Base-by-base conservation (phyloP, 2,888 invertebrate species). In the Spisula subtruncata region DNA sequence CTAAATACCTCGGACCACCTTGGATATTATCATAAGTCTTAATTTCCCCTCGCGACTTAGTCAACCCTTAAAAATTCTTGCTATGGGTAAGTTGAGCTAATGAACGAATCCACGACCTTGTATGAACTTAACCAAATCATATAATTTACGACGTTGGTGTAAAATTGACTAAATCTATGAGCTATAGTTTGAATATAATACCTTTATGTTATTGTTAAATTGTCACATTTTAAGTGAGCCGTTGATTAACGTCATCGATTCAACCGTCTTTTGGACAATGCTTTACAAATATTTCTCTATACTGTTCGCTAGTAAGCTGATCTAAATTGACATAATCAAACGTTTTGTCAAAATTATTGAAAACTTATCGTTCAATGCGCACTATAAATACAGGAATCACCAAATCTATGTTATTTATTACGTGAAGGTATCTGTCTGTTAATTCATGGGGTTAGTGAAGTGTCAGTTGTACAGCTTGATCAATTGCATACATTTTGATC, bases 121-220 rank as follows among this genome's bases (percentile, higher is more conserved):
- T 18, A 32, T 82, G 87, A 87, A 87, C 87, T 81, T 82, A 75
- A 82, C 82, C 82, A 29, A 71, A 51, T 87, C 87, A 32, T 32
- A 87, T 82, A 82, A 87, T 81, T 87, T 87, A 82, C 82, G 82
- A 87, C 82, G 10, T 16, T 35, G 18, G 75, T 86, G 84, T 75
- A 32, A 35, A 84, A 84, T 84, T 75, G 75, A 60, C 75, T 84
- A 51, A 84, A 84, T 71, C 66, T 71, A 35, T 29, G 75, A n/a
- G 32, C 48, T 51, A 48, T 51, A 51, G 48, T 32, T 41, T 51
- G 84, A 84, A 84, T 75, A 75, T 84, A 84, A 84, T 75, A 84
- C 84, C 51, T 75, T 84, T 84, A 51, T 84, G 48, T 20, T 75
- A 84, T 84, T 75, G 84, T 75, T 84, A 51, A 75, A 48, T 75